Evolutionary conservation across 2,113 vertebrate genomes (phyloP), one percentile per base, ranked within the genome.

Genomic region (Ceyx margarethae): DNA sequence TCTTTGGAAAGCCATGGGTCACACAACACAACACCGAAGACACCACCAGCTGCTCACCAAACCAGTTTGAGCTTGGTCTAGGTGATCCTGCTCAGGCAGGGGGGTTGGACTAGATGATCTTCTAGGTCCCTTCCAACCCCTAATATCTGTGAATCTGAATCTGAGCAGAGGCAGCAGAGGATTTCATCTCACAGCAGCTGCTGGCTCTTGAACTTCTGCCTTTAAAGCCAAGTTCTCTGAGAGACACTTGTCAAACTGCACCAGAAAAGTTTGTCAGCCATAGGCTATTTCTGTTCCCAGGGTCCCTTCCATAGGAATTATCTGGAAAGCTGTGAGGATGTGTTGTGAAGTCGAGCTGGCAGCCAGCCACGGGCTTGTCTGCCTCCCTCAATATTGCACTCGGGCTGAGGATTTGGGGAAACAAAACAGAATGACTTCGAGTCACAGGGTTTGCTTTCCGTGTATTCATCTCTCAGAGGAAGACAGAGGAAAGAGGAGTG

Each of bases 221-320:
- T 56, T 53, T 53, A 73, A 33, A 76, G 42, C 35, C 71, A 58
- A 51, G 11, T 82, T 81, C 60, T 93, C 10, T 56, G 18, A 5
- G 37, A 87, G 31, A 26, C 3, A 6, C 14, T 85, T 64, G 46
- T 64, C 67, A 87, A 69, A 80, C 56, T 40, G 35, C 67, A 77
- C 62, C 64, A 85, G 62, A 13, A 46, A 71, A 13, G 45, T 11
- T 82, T 87, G 67, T 54, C 43, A 81, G 67, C 51, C 71, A 28
- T 26, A 46, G n/a, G 33, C 23, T 91, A 48, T 89, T 92, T 89
- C 75, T 93, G 81, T 91, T 91, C 75, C 54, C 64, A 73, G 28
- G n/a, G 71, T 64, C 37, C n/a, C 10, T 93, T 87, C 84, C 68
- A 35, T 4, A 91, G 75, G 91, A 85, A 80, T 94, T 73, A n/a